Percentiles rank a stretch among this genome's conserved stretches.
phyloP scores from a whole-genome alignment of 1,140 invertebrate genomes.

The Calosoma granatense region DNA sequence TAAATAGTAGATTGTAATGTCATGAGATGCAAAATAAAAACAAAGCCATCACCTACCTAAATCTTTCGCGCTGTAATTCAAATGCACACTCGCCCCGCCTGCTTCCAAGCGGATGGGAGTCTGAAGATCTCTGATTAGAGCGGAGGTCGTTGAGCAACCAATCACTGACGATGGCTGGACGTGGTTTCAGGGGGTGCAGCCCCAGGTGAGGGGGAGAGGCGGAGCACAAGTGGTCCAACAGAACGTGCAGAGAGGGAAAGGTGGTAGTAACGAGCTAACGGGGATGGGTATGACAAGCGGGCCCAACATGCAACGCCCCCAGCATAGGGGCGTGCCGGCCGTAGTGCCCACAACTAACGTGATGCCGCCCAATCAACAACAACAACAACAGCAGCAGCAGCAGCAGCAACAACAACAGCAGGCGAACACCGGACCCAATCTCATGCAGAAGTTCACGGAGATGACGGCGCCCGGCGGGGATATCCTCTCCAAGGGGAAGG shows the following conservation, averaged over 20 bases:
- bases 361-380: constrained; percentile 33
- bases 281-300: background rate
- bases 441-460: constrained; percentile 74
- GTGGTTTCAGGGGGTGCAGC: constrained; percentile 14
- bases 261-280: constrained; percentile 5
- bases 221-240: constrained; percentile 25
- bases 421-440: constrained; percentile 46
- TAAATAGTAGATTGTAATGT: no score
- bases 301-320: constrained; percentile 15
- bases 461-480: constrained; percentile 72
- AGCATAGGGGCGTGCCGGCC: constrained; percentile 44
- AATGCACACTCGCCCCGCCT: no score
- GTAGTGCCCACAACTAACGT: constrained; percentile 43
- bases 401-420: constrained; percentile 35
- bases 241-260: constrained; percentile 19
- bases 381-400: constrained; percentile 30
- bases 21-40: no score
- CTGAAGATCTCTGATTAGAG: no score
- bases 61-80: no score
- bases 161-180: background rate
- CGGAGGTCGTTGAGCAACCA: no score
- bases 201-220: constrained; percentile 23
- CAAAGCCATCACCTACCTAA: no score
- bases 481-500: constrained; percentile 80
- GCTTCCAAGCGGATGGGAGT: no score